phyloP scores from a whole-genome alignment of 2,113 vertebrate genomes.

The Malaclemys terrapin region DNA sequence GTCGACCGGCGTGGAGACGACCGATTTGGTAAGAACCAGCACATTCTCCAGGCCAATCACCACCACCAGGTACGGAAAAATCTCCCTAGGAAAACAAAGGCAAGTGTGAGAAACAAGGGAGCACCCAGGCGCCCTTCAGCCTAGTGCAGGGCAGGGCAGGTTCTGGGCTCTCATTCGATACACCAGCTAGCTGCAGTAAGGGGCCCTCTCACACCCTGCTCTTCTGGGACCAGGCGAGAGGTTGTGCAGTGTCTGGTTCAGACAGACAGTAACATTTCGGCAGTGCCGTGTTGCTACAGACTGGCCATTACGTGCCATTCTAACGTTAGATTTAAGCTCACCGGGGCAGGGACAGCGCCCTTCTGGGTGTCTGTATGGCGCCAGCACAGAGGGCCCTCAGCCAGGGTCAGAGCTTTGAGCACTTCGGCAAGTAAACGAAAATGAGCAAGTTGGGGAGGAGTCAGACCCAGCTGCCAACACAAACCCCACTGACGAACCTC shows the following conservation, averaged over 20 bases:
- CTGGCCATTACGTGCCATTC: accelerated
- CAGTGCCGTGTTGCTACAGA: neutral
- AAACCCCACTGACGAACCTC: neutral
- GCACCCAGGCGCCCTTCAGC: neutral
- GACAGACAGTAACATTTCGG: accelerated
- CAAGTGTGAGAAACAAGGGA: neutral
- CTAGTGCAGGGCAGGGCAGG: accelerated
- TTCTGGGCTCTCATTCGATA: neutral
- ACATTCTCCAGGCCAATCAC: slow-evolving; percentile 98
- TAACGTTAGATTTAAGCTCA: neutral
- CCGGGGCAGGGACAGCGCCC: neutral
- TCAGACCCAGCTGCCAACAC: accelerated
- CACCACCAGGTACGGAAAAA: slow-evolving; percentile 97
- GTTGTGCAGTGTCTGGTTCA: neutral
- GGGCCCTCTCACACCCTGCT: accelerated
- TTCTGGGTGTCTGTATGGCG: neutral
- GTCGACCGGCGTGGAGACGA: slow-evolving; percentile 97
- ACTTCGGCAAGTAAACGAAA: accelerated
- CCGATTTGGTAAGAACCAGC: slow-evolving; percentile 96
- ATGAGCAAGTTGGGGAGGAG: neutral
- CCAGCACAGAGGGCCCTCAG: accelerated
- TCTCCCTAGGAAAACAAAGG: slow-evolving; percentile 84
- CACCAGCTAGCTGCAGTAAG: too few relatives aligned
- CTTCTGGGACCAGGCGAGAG: neutral
- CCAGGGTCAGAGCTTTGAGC: neutral